Percentiles rank a stretch among this genome's conserved stretches.
Evolutionary conservation across 2,797 vertebrate genomes (phyloP).

Genomic region (Lepus oiostolus): DNA sequence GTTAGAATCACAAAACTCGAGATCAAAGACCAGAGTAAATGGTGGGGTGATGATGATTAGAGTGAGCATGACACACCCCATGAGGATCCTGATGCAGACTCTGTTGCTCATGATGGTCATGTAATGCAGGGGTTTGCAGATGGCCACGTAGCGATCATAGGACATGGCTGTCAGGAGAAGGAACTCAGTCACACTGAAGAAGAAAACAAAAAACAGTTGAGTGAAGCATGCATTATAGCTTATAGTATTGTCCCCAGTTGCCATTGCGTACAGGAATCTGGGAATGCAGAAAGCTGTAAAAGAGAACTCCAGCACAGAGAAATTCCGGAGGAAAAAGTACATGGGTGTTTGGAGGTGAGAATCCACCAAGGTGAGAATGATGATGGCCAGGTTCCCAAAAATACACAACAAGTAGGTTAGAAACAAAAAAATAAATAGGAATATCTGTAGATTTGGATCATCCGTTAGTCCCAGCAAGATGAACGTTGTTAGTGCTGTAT

Average conservation of each 20-base stretch:
- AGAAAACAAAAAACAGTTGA: conserved; percentile 23
- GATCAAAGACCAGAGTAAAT: background rate
- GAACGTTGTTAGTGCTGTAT: conserved; percentile 37
- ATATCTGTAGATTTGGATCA: background rate
- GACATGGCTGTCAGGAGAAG: conserved; percentile 1
- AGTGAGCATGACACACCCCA: background rate
- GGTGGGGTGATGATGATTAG: background rate
- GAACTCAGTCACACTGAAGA: background rate
- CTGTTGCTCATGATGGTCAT: background rate
- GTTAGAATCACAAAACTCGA: conserved; percentile 56
- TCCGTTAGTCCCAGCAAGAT: conserved; percentile 51
- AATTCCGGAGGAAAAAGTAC: background rate
- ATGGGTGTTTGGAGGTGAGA: too few species aligned
- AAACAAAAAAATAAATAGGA: too few species aligned
- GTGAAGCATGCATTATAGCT: conserved; percentile 54
- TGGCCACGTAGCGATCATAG: background rate
- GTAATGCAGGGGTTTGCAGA: too few species aligned
- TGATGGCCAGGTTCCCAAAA: too few species aligned
- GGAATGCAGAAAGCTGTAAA: conserved; percentile 32
- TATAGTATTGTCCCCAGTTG: conserved; percentile 17
- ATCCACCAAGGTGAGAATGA: too few species aligned
- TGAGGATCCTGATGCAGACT: conserved; percentile 33
- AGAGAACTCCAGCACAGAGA: conserved; percentile 38
- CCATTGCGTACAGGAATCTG: conserved; percentile 35
- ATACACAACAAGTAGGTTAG: too few species aligned